Evolutionary conservation across 2,797 vertebrate species (phyloP), one percentile per base, ranked within the genome.

Genomic region (Natrix natrix): DNA sequence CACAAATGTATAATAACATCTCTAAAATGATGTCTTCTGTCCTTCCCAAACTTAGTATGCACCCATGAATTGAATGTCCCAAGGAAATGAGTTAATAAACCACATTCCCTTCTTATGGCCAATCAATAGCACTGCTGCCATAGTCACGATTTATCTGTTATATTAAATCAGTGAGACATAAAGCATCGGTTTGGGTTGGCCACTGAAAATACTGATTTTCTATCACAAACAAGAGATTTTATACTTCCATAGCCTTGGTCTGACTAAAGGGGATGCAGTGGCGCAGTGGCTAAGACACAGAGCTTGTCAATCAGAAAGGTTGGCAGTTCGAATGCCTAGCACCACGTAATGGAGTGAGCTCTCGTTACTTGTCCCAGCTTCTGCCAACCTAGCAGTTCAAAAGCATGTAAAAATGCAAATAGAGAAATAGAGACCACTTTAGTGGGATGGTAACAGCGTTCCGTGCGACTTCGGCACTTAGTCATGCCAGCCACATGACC

Each of bases 21-120:
- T 12, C 91, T 94, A 89, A 91, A 83, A 95, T 13, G 55, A 86
- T 8, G 32, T 88, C 54, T 86, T 91, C 66, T 74, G 88, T 37
- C 87, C 22, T 89, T 87, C 89, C 55, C 37, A 78, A 20, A 93
- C 17, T 26, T 37, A 54, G n/a, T 59, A 43, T 88, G 90, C 56
- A 28, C 8, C 52, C 48, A 20, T 63, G 86, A 89, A 88, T 88
- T 86, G 90, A 57, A 57, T 56, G 32, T 55, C 69, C 14, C 54
- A 43, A 24, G 55, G 61, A 91, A 59, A 83, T 78, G n/a, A 63
- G 52, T 74, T 59, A 13, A 55, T 90, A n/a, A 37, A 57, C 22
- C 48, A 55, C 56, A 91, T 87, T 88, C 54, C 55, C 22, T 43
- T 28, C 10, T 14, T 57, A 52, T 32, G 32, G 86, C 55, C 59